A percentile compares a stretch with the other conserved stretches of the same genome.
phyloP scores from a whole-genome alignment of 92 coral and sea anemone species.

The Parazoanthus swiftii region DNA sequence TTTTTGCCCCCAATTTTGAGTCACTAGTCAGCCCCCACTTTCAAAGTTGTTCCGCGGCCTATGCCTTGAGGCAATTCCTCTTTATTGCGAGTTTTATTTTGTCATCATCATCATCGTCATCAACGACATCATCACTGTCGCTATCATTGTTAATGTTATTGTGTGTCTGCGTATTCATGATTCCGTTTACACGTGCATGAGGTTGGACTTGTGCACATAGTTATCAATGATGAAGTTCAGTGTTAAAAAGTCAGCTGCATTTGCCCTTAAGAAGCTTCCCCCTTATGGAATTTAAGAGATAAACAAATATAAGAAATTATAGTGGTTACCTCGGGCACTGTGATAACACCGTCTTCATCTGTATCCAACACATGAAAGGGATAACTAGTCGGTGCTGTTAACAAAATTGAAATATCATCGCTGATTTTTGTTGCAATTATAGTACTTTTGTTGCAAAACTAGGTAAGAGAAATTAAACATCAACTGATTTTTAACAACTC shows the following conservation, averaged over 20 bases:
- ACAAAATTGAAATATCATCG: not conserved
- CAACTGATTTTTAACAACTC: not conserved
- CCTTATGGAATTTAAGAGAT: not conserved
- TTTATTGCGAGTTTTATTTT: no score
- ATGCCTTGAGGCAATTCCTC: not conserved
- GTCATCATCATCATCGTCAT: not conserved
- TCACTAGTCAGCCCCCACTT: no score
- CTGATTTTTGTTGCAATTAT: not conserved
- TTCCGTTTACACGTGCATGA: no score
- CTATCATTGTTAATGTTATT: no score
- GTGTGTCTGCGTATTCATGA: no score
- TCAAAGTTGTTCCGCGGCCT: no score
- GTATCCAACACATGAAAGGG: not conserved
- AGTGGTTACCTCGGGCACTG: not conserved
- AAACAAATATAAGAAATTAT: not conserved
- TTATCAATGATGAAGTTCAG: no score
- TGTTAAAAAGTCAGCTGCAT: not conserved
- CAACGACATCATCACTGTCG: not conserved
- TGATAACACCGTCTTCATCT: conserved; percentile 2
- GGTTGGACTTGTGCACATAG: no score
- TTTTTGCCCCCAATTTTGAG: no score
- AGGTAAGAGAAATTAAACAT: no score
- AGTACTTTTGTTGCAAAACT: not conserved
- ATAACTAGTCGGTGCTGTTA: not conserved
- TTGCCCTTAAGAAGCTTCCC: not conserved